Evolutionary conservation across 1,140 invertebrate species (phyloP), one percentile per base, ranked within the genome.

Genomic region (Mercenaria mercenaria): DNA sequence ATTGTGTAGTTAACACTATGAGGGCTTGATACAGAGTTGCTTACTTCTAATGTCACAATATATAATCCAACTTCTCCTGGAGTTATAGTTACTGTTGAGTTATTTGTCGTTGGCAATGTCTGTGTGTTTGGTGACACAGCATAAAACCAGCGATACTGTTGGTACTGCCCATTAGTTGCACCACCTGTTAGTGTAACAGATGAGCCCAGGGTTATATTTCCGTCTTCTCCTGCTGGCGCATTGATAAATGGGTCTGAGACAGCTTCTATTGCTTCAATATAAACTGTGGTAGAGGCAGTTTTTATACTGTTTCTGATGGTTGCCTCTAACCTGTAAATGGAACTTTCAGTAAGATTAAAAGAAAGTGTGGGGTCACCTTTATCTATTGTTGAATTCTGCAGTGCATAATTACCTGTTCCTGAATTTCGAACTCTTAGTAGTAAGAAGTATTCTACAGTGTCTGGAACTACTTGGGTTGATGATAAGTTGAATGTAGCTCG

Each of bases 21-120:
- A 76, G 34, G 13, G 69, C 32, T 79, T 56, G 41, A 86, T 77
- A 95, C 89, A 79, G 91, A 52, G 88, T 95, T 94, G 29, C 61
- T 86, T 11, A 92, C 92, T 59, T 87, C 90, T 10, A 94, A 83
- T 11, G 26, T 64, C 10, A 93, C 90, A 23, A 67, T 72, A 43
- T 92, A 92, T 8, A 13, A 34, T 37, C 90, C 89, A 18, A 91
- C 79, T 1, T 29, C 29, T 10, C 43, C 74, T 1, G 90, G 88
- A 18, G 82, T 90, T 1, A 91, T 61, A 3, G 61, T 61, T 13
- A 91, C 39, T 15, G 26, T 69, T 4, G 50, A 69, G 0, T 6
- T 64, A 15, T n/a, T 52, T n/a, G 77, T n/a, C 11, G 52, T 23
- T 8, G 86, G 77, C 2, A 88, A 39, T 3, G 37, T 15, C 43